Evolutionary conservation across 2,888 invertebrate genomes (phyloP).

Genomic region (Perizoma flavofasciatum): DNA sequence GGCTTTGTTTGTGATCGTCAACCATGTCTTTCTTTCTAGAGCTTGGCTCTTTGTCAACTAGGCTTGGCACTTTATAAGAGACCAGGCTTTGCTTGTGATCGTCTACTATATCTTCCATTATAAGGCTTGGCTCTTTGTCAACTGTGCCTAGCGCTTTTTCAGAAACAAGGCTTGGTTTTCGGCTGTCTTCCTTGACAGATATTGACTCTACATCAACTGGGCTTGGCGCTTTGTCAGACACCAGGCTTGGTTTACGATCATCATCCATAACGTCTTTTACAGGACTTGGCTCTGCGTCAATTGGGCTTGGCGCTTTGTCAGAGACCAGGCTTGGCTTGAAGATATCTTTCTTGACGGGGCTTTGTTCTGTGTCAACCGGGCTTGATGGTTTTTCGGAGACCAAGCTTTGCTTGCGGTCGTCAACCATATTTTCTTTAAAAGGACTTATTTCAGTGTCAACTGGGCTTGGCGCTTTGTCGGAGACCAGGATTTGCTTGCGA

Average conservation of each 20-base stretch:
- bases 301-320: conserved; percentile 15
- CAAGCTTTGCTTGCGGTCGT: conserved; percentile 9
- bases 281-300: conserved; percentile 25
- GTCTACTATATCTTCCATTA: not conserved
- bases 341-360: not conserved
- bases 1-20: conserved; percentile 17
- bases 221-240: not conserved
- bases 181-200: conserved; percentile 8
- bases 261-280: not conserved
- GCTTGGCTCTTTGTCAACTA: conserved; percentile 11
- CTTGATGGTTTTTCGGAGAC: conserved; percentile 1
- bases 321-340: conserved; percentile 13
- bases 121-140: conserved; percentile 23
- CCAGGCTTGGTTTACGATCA: conserved; percentile 17
- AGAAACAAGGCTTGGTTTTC: conserved; percentile 11
- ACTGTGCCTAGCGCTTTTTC: conserved; percentile 10
- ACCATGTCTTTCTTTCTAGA: not conserved
- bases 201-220: conserved; percentile 2
- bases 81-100: conserved; percentile 15
- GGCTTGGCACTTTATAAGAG: not conserved
- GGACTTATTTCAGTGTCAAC: conserved; percentile 14
- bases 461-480: conserved; percentile 1
- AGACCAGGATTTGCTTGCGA: conserved; percentile 1
- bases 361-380: too few relatives aligned
- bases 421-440: not conserved